A percentile compares a stretch with the other conserved stretches of the same genome.
These are phyloP conservation scores for Melozone crissalis DNA, from an alignment of 2,113 vertebrate genomes.

Conservation along the genomic window DNA sequence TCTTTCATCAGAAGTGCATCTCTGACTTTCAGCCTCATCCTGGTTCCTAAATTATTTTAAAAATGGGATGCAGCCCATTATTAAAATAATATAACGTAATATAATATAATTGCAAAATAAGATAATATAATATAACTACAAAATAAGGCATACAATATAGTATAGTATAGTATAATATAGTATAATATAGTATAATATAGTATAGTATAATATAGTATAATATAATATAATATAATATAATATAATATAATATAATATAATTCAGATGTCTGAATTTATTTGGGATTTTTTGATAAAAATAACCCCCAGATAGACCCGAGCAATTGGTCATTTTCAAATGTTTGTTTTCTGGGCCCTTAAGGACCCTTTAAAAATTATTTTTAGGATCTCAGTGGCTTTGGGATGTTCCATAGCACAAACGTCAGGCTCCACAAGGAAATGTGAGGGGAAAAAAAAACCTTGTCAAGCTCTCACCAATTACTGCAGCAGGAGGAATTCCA, in stretches of 20 bases:
- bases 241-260: too few relatives aligned
- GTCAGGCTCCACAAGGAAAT: neutral
- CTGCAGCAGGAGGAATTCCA: neutral
- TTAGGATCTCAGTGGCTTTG: neutral
- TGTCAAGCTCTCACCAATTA: neutral
- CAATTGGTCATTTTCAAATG: neutral
- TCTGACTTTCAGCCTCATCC: neutral
- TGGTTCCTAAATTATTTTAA: neutral
- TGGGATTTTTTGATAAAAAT: fast-evolving
- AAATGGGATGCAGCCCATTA: neutral
- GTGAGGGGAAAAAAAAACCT: too few relatives aligned
- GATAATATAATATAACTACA: too few relatives aligned
- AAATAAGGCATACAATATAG: too few relatives aligned
- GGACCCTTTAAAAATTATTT: neutral
- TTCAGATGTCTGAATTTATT: neutral
- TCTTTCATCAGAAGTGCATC: neutral
- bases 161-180: too few relatives aligned
- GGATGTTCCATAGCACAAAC: neutral
- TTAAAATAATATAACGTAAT: too few relatives aligned
- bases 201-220: too few relatives aligned
- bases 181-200: too few relatives aligned
- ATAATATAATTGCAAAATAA: too few relatives aligned
- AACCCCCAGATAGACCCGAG: neutral
- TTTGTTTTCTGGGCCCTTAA: neutral
- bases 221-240: too few relatives aligned